phyloP scores from a whole-genome alignment of 2,797 vertebrate species.

The Sebastes glaucus region DNA sequence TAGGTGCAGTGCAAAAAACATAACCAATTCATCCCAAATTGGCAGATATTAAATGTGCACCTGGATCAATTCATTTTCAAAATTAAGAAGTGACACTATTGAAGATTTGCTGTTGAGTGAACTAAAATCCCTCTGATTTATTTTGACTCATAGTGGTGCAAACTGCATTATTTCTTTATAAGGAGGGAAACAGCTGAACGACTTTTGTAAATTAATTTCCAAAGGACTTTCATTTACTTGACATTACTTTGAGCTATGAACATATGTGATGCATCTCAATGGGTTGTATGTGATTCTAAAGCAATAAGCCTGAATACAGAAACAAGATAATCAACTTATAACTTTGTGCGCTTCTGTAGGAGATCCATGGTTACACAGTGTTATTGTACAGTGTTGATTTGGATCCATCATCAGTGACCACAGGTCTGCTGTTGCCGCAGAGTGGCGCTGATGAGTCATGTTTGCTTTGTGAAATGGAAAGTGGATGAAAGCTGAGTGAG shows the following conservation, averaged over 20 bases:
- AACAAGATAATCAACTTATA: not conserved
- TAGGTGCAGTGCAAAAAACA: not conserved
- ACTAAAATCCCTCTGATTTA: not conserved
- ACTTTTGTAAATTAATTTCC: not conserved
- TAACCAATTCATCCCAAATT: not conserved
- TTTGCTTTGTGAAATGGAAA: not conserved
- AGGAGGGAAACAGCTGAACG: not conserved
- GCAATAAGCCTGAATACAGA: not conserved
- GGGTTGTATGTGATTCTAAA: too few species aligned
- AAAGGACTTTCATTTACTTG: too few species aligned
- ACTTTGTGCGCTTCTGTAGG: not conserved
- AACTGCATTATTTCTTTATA: not conserved
- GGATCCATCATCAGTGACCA: not conserved
- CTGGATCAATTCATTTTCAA: not conserved
- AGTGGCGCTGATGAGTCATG: conserved; percentile 42
- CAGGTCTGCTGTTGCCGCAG: not conserved
- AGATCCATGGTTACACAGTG: not conserved
- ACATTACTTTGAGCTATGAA: not conserved
- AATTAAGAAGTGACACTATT: not conserved
- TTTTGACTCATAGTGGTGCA: not conserved
- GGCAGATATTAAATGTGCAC: not conserved
- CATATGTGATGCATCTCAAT: not conserved
- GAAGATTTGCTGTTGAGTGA: rapidly evolving
- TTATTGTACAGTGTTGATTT: not conserved
- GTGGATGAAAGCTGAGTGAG: not conserved